Evolutionary conservation across 2,113 vertebrate species (phyloP).

Genomic region (Trichechus manatus): DNA sequence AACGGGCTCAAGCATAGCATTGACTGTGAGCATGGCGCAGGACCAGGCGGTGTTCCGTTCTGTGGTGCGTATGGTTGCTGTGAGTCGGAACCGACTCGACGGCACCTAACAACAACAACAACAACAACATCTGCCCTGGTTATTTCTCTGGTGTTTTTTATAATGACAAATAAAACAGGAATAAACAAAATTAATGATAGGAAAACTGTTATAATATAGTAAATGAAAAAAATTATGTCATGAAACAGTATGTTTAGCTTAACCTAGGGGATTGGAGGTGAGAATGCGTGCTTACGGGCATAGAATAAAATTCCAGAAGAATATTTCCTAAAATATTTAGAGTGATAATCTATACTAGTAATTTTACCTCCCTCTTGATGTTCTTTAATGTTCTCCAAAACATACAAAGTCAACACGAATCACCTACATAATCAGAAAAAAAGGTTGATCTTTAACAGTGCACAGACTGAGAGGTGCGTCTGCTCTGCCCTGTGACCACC

Average conservation of each 20-base stretch:
- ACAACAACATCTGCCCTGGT: neutral
- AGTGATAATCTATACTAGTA: neutral
- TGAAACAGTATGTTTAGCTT: neutral
- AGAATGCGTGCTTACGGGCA: neutral
- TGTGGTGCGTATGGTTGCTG: too few relatives aligned
- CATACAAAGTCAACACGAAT: neutral
- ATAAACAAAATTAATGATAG: neutral
- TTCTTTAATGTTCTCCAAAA: neutral
- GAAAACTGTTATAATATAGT: neutral
- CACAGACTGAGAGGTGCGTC: neutral
- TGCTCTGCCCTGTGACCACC: rapidly evolving
- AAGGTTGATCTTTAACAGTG: neutral
- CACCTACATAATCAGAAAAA: neutral
- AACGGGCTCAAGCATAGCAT: too few relatives aligned
- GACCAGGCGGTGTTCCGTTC: too few relatives aligned
- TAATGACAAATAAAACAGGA: conserved; percentile 16
- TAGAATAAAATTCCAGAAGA: neutral
- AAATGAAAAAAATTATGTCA: neutral
- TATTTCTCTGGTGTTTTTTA: neutral
- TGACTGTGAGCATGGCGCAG: too few relatives aligned
- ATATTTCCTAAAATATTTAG: neutral
- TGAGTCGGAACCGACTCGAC: too few relatives aligned
- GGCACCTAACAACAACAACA: too few relatives aligned
- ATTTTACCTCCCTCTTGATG: neutral
- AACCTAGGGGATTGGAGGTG: neutral